Percentiles rank a stretch among this genome's conserved stretches.
Conservation (phyloP, 2,797 vertebrate genomes). For the Furcifer pardalis region DNA sequence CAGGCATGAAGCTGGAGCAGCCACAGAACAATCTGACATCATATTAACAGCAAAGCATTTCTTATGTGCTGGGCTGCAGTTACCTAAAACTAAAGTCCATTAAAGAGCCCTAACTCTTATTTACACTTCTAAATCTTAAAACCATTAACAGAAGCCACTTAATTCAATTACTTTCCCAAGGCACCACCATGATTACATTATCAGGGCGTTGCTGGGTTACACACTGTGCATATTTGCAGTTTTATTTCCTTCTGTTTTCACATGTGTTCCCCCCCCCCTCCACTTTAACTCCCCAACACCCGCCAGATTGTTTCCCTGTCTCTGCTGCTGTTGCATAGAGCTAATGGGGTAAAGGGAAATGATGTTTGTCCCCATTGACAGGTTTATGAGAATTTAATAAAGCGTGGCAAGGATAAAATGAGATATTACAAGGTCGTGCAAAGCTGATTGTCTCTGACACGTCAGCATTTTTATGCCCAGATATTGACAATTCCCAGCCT, state of each 20-base stretch:
- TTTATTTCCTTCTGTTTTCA: constrained; percentile 4
- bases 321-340: constrained; percentile 78
- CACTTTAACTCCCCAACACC: constrained; percentile 35
- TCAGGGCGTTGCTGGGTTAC: constrained; percentile 40
- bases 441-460: constrained; percentile 74
- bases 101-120: constrained; percentile 80
- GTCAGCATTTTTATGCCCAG: constrained; percentile 72
- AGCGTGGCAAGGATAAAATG: constrained; percentile 85
- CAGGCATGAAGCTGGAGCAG: constrained; percentile 69
- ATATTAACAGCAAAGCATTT: constrained; percentile 67
- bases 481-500: constrained; percentile 42
- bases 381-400: constrained; percentile 90
- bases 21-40: constrained; percentile 72
- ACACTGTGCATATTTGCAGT: not conserved
- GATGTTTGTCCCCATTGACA: constrained; percentile 85
- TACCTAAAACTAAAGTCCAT: constrained; percentile 74
- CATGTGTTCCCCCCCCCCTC: constrained; percentile 5
- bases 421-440: constrained; percentile 76
- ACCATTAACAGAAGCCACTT: constrained; percentile 85
- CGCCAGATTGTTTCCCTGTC: constrained; percentile 33
- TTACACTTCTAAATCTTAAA: constrained; percentile 83
- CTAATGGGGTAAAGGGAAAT: constrained; percentile 86
- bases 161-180: constrained; percentile 82
- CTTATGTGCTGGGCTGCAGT: constrained; percentile 58
- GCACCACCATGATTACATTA: constrained; percentile 56